These are phyloP conservation scores for Sinelater perroti DNA, from an alignment of 2,888 invertebrate species.

Conservation along the genomic window DNA sequence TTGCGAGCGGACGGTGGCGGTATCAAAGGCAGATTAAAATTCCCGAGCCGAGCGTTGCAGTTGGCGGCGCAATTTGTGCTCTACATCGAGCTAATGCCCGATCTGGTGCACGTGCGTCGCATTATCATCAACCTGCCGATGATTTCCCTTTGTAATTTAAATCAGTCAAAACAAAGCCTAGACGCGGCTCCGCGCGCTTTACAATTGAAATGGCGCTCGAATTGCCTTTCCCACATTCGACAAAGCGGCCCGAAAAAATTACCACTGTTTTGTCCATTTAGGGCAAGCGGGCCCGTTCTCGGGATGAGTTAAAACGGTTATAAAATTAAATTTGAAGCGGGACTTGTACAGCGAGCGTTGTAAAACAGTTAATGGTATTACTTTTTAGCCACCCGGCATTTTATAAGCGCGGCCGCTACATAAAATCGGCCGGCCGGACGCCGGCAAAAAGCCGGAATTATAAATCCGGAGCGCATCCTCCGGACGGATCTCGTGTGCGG, in stretches of 20 bases:
- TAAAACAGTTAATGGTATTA: conserved; percentile 57
- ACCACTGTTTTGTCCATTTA: conserved; percentile 46
- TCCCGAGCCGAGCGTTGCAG: too few species aligned
- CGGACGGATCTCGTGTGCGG: neutral
- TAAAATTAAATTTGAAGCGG: conserved; percentile 54
- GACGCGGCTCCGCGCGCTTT: conserved; percentile 23
- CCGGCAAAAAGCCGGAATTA: conserved; percentile 3
- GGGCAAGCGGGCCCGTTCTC: conserved; percentile 43
- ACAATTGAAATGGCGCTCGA: conserved; percentile 36
- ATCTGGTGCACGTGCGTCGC: conserved; percentile 17
- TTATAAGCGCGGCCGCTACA: conserved; percentile 40
- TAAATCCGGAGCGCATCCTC: neutral
- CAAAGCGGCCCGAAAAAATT: conserved; percentile 41
- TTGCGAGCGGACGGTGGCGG: too few species aligned
- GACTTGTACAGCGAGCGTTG: conserved; percentile 45
- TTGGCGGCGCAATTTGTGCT: too few species aligned
- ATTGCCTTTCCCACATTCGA: conserved; percentile 46
- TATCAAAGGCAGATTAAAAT: too few species aligned
- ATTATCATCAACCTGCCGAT: conserved; percentile 16
- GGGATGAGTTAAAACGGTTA: conserved; percentile 49
- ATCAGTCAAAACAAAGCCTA: conserved; percentile 15
- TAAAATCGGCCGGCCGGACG: conserved; percentile 10
- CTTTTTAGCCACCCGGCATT: conserved; percentile 51
- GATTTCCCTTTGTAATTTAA: conserved; percentile 20
- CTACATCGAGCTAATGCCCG: neutral